Percentiles rank a stretch among this genome's conserved stretches.
These are phyloP conservation scores for Molossus molossus DNA, from an alignment of 2,797 vertebrate genomes.

Conservation along the genomic window DNA sequence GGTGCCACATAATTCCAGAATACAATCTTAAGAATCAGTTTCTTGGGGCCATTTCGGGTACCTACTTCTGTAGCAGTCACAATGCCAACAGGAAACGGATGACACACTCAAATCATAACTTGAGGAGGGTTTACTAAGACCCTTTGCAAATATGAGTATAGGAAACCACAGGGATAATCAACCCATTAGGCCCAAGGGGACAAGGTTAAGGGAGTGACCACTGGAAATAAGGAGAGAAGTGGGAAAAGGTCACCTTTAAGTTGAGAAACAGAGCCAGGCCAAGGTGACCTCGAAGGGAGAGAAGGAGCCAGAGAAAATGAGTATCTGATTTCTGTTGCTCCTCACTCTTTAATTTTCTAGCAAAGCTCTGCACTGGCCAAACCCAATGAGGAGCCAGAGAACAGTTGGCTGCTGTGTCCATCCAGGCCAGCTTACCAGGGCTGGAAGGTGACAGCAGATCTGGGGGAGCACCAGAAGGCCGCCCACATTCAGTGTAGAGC, in stretches of 20 bases:
- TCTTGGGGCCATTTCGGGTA: not conserved
- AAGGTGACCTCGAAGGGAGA: not conserved
- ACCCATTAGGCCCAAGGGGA: not conserved
- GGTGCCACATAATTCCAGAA: not conserved
- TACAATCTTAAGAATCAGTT: not conserved
- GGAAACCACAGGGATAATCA: not conserved
- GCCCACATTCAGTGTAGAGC: not conserved
- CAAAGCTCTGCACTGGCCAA: not conserved
- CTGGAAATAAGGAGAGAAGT: conserved; percentile 15
- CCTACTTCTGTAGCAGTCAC: not conserved
- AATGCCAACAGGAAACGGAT: not conserved
- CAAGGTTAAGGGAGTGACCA: not conserved
- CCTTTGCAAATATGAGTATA: not conserved
- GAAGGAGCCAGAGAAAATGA: not conserved
- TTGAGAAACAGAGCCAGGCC: not conserved
- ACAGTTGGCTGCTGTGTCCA: not conserved
- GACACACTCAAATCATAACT: not conserved
- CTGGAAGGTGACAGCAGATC: not conserved
- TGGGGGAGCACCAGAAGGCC: not conserved
- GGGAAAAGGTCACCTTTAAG: not conserved
- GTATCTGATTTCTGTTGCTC: not conserved
- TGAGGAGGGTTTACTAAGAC: not conserved
- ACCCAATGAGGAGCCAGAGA: not conserved
- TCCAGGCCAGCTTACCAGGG: not conserved
- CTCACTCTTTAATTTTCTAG: not conserved